Evolutionary conservation across 2,888 invertebrate genomes (phyloP).

Genomic region (Microctonus aethiopoides): DNA sequence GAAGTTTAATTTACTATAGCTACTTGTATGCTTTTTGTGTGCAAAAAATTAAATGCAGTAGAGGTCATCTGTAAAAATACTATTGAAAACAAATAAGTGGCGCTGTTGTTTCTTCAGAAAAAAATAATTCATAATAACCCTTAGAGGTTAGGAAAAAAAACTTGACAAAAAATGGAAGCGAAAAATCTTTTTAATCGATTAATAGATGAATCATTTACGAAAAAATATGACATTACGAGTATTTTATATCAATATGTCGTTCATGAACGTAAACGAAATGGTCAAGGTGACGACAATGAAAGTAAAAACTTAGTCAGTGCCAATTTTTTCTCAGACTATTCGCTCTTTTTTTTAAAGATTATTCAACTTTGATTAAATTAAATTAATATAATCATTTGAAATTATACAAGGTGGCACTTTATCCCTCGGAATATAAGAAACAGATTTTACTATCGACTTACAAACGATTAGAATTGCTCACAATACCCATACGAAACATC

Average conservation of each 20-base stretch:
- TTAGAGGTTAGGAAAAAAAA: background rate
- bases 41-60: too few species aligned
- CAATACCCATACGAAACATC: conserved; percentile 26
- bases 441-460: conserved; percentile 51
- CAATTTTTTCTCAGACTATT: background rate
- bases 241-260: conserved; percentile 18
- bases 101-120: background rate
- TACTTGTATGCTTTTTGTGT: too few species aligned
- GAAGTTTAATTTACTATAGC: too few species aligned
- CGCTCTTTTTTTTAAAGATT: background rate
- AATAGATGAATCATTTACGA: background rate
- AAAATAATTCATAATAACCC: background rate
- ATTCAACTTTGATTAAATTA: background rate
- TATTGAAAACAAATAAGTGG: background rate
- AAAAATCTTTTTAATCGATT: conserved; percentile 3
- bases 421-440: conserved; percentile 54
- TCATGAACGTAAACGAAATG: background rate
- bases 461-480: conserved; percentile 44
- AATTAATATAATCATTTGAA: background rate
- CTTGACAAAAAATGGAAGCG: conserved; percentile 29
- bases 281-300: background rate
- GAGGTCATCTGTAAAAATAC: background rate
- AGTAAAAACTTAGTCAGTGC: background rate
- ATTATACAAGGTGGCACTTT: conserved; percentile 31
- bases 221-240: conserved; percentile 27